Base-by-base conservation (phyloP, 1,140 invertebrate species). In the Cheumatopsyche charites region DNA sequence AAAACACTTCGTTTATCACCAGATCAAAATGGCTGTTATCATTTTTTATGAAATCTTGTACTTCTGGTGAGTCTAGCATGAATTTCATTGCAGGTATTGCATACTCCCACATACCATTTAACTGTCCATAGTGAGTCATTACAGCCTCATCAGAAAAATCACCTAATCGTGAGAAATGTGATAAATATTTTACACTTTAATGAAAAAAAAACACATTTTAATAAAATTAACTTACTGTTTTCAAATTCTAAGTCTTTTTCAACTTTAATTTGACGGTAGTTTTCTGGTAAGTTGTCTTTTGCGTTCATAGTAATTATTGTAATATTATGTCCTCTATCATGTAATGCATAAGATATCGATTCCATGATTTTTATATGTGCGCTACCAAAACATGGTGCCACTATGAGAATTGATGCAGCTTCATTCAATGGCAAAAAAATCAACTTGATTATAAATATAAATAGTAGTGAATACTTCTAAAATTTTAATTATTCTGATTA, bases 311-410 rank as follows among this genome's bases (percentile, higher is more conserved):
- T 67, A n/a, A 79, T 70, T 7, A 79, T 72, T 2, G 78, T 79
- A 12, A 79, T 73, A 67, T 78, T 49, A 52, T 79, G 78, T 23
- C 78, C 78, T 21, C 49, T 66, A 12, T 75, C 47, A 0, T 68
- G 72, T 15, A 79, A 41, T 23, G 77, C 66, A 0, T 73, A 58
- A 4, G 69, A 67, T 6, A 78, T 17, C 13, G 73, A 47, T 41
- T 74, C 68, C 19, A 78, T 73, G 17, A 77, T 73, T 6, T 74
- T 65, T 6, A 75, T 42, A 67, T 79, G 77, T 4, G 77, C 77
- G 21, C 61, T 73, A 1, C 69, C 76, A 15, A 66, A 77, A 26
- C 73, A 70, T 13, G 78, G 75, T 36, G 77, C 78, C 11, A 77
- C 65, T 4, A 71, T 67, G 9, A 74, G 21, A 13, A 74, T 74